phyloP scores from a whole-genome alignment of 2,113 vertebrate species.

The Recurvirostra avosetta region DNA sequence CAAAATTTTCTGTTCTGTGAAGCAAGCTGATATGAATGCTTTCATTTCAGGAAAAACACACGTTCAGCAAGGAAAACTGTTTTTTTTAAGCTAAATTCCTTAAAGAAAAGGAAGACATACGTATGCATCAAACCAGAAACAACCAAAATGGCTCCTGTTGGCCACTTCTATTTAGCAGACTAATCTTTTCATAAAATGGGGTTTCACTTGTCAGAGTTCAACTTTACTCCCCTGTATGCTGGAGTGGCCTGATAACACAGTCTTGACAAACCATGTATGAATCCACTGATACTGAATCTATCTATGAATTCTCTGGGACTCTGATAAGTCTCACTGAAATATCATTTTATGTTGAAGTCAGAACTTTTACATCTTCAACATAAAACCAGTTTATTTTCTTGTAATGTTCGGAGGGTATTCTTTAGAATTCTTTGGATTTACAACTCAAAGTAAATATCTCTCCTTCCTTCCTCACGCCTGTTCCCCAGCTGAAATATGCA shows the following conservation, averaged over 20 bases:
- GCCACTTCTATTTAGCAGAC: not conserved
- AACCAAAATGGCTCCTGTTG: not conserved
- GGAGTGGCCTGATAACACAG: not conserved
- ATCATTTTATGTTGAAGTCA: not conserved
- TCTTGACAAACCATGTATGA: not conserved
- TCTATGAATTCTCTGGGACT: not conserved
- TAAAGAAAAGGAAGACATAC: not conserved
- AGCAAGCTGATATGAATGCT: not conserved
- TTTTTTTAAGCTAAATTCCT: not conserved
- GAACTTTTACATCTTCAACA: not conserved
- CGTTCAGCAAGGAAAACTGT: not conserved
- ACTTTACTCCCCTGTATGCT: not conserved
- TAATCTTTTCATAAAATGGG: not conserved
- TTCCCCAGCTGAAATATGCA: not conserved
- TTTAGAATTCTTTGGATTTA: not conserved
- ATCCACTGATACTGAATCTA: not conserved
- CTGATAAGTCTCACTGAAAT: not conserved
- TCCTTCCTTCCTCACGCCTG: not conserved
- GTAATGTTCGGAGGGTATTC: accelerated
- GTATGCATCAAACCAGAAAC: not conserved
- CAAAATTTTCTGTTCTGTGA: not conserved
- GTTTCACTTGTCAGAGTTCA: not conserved
- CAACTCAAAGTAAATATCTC: not conserved
- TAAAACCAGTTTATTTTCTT: not conserved
- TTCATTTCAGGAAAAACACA: not conserved